Evolutionary conservation across 2,797 vertebrate genomes (phyloP).

Genomic region (Mus minutoides): DNA sequence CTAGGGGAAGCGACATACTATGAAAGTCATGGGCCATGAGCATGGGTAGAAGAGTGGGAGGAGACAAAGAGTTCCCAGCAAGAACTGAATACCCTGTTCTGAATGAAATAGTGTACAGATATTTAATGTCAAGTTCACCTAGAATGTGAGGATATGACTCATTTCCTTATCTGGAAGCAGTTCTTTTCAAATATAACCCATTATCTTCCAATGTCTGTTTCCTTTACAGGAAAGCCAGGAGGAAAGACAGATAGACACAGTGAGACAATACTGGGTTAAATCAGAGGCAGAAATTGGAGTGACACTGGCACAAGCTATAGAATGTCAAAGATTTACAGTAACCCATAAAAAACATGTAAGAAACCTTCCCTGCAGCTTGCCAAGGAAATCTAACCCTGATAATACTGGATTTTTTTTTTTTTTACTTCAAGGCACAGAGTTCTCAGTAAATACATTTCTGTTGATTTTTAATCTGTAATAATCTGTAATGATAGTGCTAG

Average conservation of each 20-base stretch:
- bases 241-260: neutral
- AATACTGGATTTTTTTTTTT: neutral
- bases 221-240: neutral
- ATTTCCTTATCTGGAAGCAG: neutral
- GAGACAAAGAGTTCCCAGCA: neutral
- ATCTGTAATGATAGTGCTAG: neutral
- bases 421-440: neutral
- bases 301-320: neutral
- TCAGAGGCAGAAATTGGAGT: neutral
- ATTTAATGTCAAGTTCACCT: neutral
- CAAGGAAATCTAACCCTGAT: neutral
- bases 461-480: neutral
- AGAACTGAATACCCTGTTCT: neutral
- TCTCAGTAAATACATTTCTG: neutral
- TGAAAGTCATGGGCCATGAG: neutral
- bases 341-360: neutral
- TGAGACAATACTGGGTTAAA: neutral
- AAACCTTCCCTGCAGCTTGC: neutral
- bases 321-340: neutral
- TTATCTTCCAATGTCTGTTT: neutral
- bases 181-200: neutral
- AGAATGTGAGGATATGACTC: neutral
- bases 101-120: neutral
- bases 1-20: neutral
- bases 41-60: neutral